Base-by-base conservation (phyloP, 2,888 invertebrate species). In the Helicoverpa assulta region DNA sequence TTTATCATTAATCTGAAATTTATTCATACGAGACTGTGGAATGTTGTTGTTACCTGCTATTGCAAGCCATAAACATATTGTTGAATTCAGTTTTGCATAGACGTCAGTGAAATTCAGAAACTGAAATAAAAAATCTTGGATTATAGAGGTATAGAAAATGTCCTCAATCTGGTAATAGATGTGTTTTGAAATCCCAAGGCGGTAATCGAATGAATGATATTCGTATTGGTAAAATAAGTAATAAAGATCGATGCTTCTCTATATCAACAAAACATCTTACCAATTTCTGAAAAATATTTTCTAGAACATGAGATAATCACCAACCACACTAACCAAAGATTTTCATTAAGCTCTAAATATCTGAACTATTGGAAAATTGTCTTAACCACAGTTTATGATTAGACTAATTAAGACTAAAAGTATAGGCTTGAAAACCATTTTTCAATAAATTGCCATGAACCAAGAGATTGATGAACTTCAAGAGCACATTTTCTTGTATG, bases 171-270 rank as follows among this genome's bases (percentile, higher is more conserved):
- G 0, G 6, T 50, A 12, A 19, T 14, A 14, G 18, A 40, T 29
- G 52, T 40, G 33, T 33, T n/a, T 64, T 50, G 26, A 29, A 62
- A 54, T 74, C 76, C 69, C 76, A 50, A 33, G 69, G 69, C n/a
- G 40, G 21, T 78, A 69, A 76, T 76, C 40, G 54, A 55, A 5
- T 54, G 4, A 74, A 69, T 37, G 21, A 55, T 43, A 47, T 57
- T 43, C 54, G 37, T 58, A 19, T 61, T 37, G 14, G 2, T 18
- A 7, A 56, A 62, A 52, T 57, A n/a, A 50, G 29, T 67, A 58
- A 66, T 67, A 26, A 57, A 61, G 74, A 77, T 77, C 21, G 65
- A 73, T 76, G 64, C 65, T 40, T 70, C 7, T 47, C 19, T 40
- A 60, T 53, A 63, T 58, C 52, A 51, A 19, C 26, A 26, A 58